phyloP scores from a whole-genome alignment of 2,888 invertebrate species.

The Tenthredo scrophulariae region DNA sequence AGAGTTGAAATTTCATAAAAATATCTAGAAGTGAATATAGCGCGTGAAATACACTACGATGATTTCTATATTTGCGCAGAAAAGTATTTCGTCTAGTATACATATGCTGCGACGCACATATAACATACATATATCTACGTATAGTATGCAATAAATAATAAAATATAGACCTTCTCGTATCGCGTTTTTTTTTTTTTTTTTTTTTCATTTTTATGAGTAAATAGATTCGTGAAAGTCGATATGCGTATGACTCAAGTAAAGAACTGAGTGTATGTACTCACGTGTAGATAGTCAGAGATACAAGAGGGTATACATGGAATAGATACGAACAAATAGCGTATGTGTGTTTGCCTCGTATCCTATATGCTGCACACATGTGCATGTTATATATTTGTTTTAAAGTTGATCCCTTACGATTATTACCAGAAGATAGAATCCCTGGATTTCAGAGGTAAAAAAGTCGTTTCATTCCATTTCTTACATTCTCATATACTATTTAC shows the following conservation, averaged over 20 bases:
- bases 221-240: constrained; percentile 30
- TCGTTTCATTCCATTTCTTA: neutral
- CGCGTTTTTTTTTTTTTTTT: neutral
- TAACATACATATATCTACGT: neutral
- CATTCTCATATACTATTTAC: neutral
- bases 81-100: neutral
- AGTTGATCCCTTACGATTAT: constrained; percentile 23
- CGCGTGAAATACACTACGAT: neutral
- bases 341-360: neutral
- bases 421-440: neutral
- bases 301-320: constrained; percentile 1
- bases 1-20: neutral
- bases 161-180: neutral
- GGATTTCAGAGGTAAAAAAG: neutral
- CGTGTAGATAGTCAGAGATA: neutral
- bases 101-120: neutral
- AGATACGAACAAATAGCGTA: constrained; percentile 33
- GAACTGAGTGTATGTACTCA: neutral
- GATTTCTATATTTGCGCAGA: neutral
- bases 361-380: neutral
- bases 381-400: constrained; percentile 28
- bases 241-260: constrained; percentile 13
- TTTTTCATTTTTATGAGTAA: neutral
- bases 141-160: constrained; percentile 15
- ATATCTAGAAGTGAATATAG: neutral